phyloP scores from a whole-genome alignment of 2,888 invertebrate species.

The Cremastobaeus sp. region DNA sequence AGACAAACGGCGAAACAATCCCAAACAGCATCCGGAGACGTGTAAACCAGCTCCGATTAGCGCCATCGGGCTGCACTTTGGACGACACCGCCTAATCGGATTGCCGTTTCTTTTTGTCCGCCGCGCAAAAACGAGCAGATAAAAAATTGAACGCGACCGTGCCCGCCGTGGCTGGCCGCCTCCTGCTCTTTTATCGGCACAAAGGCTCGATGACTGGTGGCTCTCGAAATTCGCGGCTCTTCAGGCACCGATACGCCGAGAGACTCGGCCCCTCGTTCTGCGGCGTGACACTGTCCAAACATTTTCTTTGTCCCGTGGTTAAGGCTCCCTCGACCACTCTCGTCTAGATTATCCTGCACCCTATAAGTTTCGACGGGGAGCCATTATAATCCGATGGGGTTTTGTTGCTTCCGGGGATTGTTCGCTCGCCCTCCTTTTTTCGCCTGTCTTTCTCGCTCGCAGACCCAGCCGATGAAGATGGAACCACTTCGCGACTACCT shows the following conservation, averaged over 20 bases:
- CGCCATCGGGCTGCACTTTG: conserved; percentile 22
- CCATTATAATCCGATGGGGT: conserved; percentile 73
- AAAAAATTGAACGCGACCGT: conserved; percentile 13
- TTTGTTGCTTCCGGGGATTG: conserved; percentile 71
- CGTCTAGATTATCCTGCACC: conserved; percentile 72
- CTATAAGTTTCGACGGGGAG: conserved; percentile 68
- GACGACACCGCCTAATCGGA: conserved; percentile 23
- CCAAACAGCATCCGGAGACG: conserved; percentile 6
- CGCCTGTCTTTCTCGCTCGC: conserved; percentile 45
- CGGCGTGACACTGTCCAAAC: conserved; percentile 78
- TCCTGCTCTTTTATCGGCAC: conserved; percentile 69
- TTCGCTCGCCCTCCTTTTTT: conserved; percentile 28
- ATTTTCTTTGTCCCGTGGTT: conserved; percentile 78
- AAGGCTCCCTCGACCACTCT: conserved; percentile 72
- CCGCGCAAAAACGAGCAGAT: neutral
- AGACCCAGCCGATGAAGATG: conserved; percentile 67
- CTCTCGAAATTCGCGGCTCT: conserved; percentile 60
- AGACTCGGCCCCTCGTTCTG: conserved; percentile 65
- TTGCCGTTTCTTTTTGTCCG: neutral
- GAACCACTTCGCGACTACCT: conserved; percentile 55
- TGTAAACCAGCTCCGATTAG: conserved; percentile 32
- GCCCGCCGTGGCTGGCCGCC: conserved; percentile 43
- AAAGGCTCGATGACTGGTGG: conserved; percentile 62
- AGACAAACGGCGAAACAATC: conserved; percentile 50
- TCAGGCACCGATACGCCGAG: conserved; percentile 64